A percentile compares a stretch with the other conserved stretches of the same genome.
Conservation (phyloP, 2,888 invertebrate species). For the Beris morrisii region DNA sequence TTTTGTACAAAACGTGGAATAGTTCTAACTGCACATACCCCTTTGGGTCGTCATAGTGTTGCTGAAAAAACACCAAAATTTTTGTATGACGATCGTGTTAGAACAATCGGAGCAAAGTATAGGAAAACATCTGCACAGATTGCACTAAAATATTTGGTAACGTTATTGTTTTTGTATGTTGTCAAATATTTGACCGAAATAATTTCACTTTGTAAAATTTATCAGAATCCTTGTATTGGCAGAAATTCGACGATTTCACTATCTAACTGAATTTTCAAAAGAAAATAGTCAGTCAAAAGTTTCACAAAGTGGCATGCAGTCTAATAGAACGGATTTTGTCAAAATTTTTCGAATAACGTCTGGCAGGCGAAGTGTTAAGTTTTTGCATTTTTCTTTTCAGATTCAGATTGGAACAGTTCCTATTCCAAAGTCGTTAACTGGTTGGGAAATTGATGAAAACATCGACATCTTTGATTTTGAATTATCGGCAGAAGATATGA, state of each 20-base stretch:
- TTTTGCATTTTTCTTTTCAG: constrained; percentile 55
- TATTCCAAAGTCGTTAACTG: constrained; percentile 63
- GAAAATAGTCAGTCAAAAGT: too few relatives aligned
- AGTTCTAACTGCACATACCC: constrained; percentile 74
- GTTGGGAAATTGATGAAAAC: constrained; percentile 59
- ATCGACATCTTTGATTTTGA: constrained; percentile 63
- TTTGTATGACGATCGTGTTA: constrained; percentile 56
- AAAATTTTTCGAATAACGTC: too few relatives aligned
- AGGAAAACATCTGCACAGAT: constrained; percentile 71
- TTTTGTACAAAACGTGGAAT: constrained; percentile 67
- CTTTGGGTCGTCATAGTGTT: constrained; percentile 74
- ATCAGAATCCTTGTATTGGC: too few relatives aligned
- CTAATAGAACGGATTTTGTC: too few relatives aligned
- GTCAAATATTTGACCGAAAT: not conserved
- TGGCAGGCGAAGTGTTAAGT: too few relatives aligned
- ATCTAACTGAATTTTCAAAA: too few relatives aligned
- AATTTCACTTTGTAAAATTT: too few relatives aligned
- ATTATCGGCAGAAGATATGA: constrained; percentile 59
- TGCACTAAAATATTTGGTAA: constrained; percentile 61
- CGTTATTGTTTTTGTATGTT: not conserved
- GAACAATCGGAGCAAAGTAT: constrained; percentile 66
- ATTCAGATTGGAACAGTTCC: constrained; percentile 60
- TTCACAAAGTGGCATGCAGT: too few relatives aligned
- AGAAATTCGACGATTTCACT: too few relatives aligned
- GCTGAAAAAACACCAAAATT: constrained; percentile 71